A percentile compares a stretch with the other conserved stretches of the same genome.
These are phyloP conservation scores for Pollachius pollachius DNA, from an alignment of 2,113 vertebrate species.

Conservation along the genomic window DNA sequence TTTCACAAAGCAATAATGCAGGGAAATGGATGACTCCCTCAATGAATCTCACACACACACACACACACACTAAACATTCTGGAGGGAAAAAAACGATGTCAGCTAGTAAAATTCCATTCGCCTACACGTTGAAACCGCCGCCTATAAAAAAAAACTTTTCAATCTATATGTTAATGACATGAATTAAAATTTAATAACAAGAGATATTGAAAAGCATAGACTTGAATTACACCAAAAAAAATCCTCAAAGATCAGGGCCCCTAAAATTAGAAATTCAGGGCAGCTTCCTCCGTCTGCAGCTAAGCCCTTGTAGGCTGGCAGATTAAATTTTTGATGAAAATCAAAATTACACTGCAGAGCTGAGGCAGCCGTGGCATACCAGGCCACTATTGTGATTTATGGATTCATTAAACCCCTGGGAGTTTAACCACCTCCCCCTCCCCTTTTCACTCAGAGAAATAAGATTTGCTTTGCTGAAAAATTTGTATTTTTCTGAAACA, in stretches of 20 bases:
- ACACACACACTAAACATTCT: conserved; percentile 40
- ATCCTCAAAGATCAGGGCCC: conserved; percentile 95
- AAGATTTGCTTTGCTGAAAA: conserved; percentile 75
- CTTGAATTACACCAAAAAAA: conserved; percentile 99
- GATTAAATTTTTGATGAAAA: conserved; percentile 95
- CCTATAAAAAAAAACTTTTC: conserved; percentile 90
- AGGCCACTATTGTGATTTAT: conserved; percentile 91
- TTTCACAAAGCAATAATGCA: conserved; percentile 2
- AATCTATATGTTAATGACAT: conserved; percentile 99
- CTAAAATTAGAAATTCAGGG: conserved; percentile 99
- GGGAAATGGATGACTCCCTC: neutral
- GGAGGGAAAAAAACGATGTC: conserved; percentile 67
- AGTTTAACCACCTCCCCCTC: conserved; percentile 56
- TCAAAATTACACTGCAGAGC: conserved; percentile 88
- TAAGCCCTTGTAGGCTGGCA: conserved; percentile 89
- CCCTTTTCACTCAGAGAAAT: conserved; percentile 88
- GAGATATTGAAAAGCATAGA: conserved; percentile 99
- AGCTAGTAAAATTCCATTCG: conserved; percentile 76
- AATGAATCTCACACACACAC: neutral
- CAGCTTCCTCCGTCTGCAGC: conserved; percentile 85
- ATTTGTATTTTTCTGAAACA: conserved; percentile 73
- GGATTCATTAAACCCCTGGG: conserved; percentile 91
- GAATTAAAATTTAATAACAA: conserved; percentile 99
- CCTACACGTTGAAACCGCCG: conserved; percentile 68
- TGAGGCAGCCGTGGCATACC: conserved; percentile 83